Evolutionary conservation across 2,888 invertebrate species (phyloP), one percentile per base, ranked within the genome.

Genomic region (Apamea crenata): DNA sequence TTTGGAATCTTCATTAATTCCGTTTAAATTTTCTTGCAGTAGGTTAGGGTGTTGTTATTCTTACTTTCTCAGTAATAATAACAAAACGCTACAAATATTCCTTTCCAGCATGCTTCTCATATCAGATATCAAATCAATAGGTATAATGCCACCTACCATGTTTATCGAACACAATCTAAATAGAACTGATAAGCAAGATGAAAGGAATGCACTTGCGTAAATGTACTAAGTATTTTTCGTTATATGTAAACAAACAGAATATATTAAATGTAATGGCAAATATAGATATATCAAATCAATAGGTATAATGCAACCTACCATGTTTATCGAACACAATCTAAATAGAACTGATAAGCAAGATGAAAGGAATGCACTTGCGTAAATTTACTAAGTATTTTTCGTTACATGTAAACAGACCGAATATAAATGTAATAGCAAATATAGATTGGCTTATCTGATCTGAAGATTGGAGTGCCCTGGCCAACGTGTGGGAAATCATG

Each of bases 201-300:
- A 82, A 70, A 84, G 88, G 87, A 84, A 90, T 89, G 89, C 83
- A 89, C 77, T 90, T 89, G 80, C 87, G 89, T 81, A 90, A 89
- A 78, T 77, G 66, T 25, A 69, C 56, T 76, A 40, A 80, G 77
- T 63, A 78, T 50, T 71, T 87, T 89, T 83, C 65, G 50, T 78
- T 80, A 53, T 75, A 56, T 25, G 56, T 56, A 74, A 81, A 78
- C 71, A 80, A 29, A 68, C 50, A 50, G 47, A 66, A 75, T 79
- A 74, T 71, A n/a, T n/a, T n/a, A 75, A 14, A 71, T 32, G 74
- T 82, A 84, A 80, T 78, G 36, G 78, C 63, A 81, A 87, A 81
- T 88, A n/a, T n/a, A n/a, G n/a, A n/a, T n/a, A 79, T 87, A 82
- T 70, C 74, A 81, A 74, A 81, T 81, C 78, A 80, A 81, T 80